These are phyloP conservation scores for Lordiphosa collinella DNA, from an alignment of 1,140 invertebrate species.

Conservation along the genomic window DNA sequence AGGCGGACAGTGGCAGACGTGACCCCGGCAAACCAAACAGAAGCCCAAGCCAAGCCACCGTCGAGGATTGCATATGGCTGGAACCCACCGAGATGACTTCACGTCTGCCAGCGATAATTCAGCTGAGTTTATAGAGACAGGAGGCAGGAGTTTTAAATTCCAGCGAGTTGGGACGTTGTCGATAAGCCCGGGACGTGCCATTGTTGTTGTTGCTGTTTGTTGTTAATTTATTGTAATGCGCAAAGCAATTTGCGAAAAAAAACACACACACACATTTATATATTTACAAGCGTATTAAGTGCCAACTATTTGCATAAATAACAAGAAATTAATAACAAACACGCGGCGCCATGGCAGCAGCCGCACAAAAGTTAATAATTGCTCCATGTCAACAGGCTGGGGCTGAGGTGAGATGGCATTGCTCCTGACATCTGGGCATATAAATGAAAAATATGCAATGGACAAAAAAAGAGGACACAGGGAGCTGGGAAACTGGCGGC, in stretches of 20 bases:
- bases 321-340: slow-evolving; percentile 79
- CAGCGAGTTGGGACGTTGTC: slow-evolving; percentile 32
- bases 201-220: slow-evolving; percentile 25
- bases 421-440: slow-evolving; percentile 56
- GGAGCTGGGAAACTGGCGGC: slow-evolving; percentile 17
- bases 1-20: slow-evolving; percentile 40
- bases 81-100: slow-evolving; percentile 59
- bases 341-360: slow-evolving; percentile 71
- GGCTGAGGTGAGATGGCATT: slow-evolving; percentile 1
- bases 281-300: slow-evolving; percentile 71
- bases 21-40: slow-evolving; percentile 52
- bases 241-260: slow-evolving; percentile 52
- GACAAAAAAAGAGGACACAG: not conserved
- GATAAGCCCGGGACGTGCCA: slow-evolving; percentile 60
- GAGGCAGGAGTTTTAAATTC: slow-evolving; percentile 44
- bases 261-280: slow-evolving; percentile 17
- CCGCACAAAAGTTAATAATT: slow-evolving; percentile 76
- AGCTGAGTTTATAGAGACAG: slow-evolving; percentile 52
- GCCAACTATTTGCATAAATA: slow-evolving; percentile 78
- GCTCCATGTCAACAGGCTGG: slow-evolving; percentile 67
- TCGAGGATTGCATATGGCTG: slow-evolving; percentile 27
- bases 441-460: slow-evolving; percentile 65
- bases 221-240: slow-evolving; percentile 70
- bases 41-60: slow-evolving; percentile 16
- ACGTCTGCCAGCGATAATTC: slow-evolving; percentile 75